Evolutionary conservation across 2,797 vertebrate species (phyloP).

Genomic region (Microchirus variegatus): DNA sequence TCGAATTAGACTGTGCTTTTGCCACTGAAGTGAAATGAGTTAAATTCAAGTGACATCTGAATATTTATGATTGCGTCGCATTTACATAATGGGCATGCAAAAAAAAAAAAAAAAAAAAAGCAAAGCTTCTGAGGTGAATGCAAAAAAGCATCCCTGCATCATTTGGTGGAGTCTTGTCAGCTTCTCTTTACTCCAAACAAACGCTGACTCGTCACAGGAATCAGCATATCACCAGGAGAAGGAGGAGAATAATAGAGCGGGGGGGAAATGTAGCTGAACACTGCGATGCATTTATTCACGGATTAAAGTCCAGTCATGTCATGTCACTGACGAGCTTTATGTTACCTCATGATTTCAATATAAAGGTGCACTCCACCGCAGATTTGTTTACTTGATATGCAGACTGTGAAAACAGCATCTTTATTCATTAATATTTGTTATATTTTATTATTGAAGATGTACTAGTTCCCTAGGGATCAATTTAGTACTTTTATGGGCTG

Average conservation of each 20-base stretch:
- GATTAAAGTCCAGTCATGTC: conserved; percentile 19
- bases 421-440: background rate
- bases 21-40: conserved; percentile 38
- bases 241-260: background rate
- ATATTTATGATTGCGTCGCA: conserved; percentile 37
- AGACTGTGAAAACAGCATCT: background rate
- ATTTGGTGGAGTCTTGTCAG: conserved; percentile 31
- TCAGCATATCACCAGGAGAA: background rate
- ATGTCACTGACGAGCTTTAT: conserved; percentile 1
- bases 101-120: conserved; percentile 40
- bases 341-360: background rate
- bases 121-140: conserved; percentile 39
- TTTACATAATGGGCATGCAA: conserved; percentile 46
- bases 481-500: background rate
- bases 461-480: background rate
- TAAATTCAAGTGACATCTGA: conserved; percentile 35
- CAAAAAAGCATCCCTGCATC: conserved; percentile 33
- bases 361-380: background rate
- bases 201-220: background rate
- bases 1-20: conserved; percentile 9
- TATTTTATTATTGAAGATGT: background rate
- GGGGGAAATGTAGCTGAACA: background rate
- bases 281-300: conserved; percentile 17
- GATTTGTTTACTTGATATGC: background rate
- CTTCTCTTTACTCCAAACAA: conserved; percentile 7